Conservation (phyloP, 2,797 vertebrate species). For the Fundulus diaphanus region DNA sequence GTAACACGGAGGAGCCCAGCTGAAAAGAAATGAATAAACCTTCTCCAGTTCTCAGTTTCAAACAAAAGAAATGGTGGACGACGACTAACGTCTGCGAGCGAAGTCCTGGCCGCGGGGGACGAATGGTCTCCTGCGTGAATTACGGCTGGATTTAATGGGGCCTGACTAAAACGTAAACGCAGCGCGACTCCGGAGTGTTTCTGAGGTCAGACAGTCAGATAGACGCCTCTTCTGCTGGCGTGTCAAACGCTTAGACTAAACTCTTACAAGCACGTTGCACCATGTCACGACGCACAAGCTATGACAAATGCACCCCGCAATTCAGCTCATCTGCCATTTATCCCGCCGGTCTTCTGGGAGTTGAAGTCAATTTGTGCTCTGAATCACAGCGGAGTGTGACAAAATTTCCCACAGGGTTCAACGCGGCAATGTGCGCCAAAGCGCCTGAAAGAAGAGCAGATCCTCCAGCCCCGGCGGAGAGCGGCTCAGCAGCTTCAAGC, state of each 20-base stretch:
- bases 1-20: slow-evolving; percentile 79
- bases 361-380: slow-evolving; percentile 47
- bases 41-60: slow-evolving; percentile 44
- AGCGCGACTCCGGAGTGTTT: not conserved
- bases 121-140: not conserved
- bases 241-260: slow-evolving; percentile 1
- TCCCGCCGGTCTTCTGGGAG: slow-evolving; percentile 42
- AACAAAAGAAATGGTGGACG: slow-evolving; percentile 47
- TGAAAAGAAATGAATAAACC: slow-evolving; percentile 58
- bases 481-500: slow-evolving; percentile 40
- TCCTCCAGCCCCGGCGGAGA: slow-evolving; percentile 40
- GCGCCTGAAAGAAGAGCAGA: slow-evolving; percentile 26
- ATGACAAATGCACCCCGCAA: slow-evolving; percentile 33
- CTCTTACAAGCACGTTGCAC: not conserved
- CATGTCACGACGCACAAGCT: slow-evolving; percentile 3
- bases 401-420: slow-evolving; percentile 48
- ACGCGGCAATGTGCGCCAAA: slow-evolving; percentile 49
- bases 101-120: not conserved
- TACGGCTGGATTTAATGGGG: not conserved
- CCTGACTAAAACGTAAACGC: not conserved
- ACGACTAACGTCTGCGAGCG: slow-evolving; percentile 2
- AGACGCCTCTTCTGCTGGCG: slow-evolving; percentile 4
- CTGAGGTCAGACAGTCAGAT: slow-evolving; percentile 2
- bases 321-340: slow-evolving; percentile 33
- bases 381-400: slow-evolving; percentile 52